Evolutionary conservation across 2,888 invertebrate species (phyloP).

Genomic region (Microplitis deprimator): DNA sequence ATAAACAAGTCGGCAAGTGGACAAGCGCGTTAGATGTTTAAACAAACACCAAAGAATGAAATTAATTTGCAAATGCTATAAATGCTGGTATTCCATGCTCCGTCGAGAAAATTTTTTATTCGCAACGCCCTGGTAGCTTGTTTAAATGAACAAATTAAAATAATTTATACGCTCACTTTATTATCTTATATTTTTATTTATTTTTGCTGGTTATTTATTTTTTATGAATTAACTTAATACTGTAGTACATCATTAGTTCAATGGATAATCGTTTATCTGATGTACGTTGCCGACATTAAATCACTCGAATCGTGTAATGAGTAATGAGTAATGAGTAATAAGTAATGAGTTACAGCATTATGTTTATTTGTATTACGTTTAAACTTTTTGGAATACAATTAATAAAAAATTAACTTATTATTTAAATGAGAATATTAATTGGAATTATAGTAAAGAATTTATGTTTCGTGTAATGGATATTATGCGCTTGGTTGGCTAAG

Average conservation of each 20-base stretch:
- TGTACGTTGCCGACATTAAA: not conserved
- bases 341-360: not conserved
- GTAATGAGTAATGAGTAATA: slow-evolving; percentile 1
- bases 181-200: not conserved
- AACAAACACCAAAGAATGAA: slow-evolving; percentile 59
- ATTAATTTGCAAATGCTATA: slow-evolving; percentile 39
- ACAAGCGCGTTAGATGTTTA: slow-evolving; percentile 66
- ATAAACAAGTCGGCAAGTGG: slow-evolving; percentile 66
- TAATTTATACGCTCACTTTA: not conserved
- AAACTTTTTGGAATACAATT: not conserved
- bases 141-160: slow-evolving; percentile 7
- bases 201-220: not conserved
- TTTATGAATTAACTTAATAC: not conserved
- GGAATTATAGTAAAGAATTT: slow-evolving; percentile 32
- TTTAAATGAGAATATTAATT: not conserved
- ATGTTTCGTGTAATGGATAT: slow-evolving; percentile 40
- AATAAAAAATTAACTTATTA: not conserved
- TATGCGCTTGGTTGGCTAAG: slow-evolving; percentile 31
- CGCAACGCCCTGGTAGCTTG: slow-evolving; percentile 22
- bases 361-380: not conserved
- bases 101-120: slow-evolving; percentile 49
- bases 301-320: not conserved
- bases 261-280: not conserved
- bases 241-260: not conserved
- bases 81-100: slow-evolving; percentile 50